Percentiles rank a stretch among this genome's conserved stretches.
Conservation (phyloP, 2,797 vertebrate species). For the Catamblyrhynchus diadema region DNA sequence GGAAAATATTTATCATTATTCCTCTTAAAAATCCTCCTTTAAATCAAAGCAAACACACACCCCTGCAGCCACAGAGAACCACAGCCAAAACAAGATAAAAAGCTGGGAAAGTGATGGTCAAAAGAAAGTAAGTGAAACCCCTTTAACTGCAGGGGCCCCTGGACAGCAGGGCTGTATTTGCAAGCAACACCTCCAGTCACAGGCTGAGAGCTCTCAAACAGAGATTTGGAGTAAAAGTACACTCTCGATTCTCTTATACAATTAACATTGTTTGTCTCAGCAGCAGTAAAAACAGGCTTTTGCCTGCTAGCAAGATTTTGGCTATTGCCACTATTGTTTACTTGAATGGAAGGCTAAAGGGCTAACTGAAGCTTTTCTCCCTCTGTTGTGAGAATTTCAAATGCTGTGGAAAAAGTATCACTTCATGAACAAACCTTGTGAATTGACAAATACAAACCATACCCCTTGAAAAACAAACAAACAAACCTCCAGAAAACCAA, state of each 20-base stretch:
- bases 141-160: background rate
- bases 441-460: background rate
- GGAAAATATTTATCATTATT: constrained; percentile 18
- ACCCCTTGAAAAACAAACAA: background rate
- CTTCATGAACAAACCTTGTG: background rate
- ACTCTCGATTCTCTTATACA: background rate
- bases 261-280: constrained; percentile 16
- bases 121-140: background rate
- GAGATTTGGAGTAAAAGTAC: background rate
- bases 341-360: background rate
- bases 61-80: background rate
- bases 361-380: background rate
- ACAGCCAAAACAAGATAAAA: background rate
- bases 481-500: background rate
- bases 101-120: background rate
- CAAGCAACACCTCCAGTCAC: background rate
- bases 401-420: background rate
- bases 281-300: constrained; percentile 12
- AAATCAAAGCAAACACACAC: background rate
- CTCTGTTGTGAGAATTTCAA: background rate
- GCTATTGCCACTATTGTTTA: background rate
- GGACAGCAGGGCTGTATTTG: background rate
- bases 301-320: background rate
- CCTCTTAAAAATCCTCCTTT: background rate
- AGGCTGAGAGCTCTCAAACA: background rate